Base-by-base conservation (phyloP, 2,888 invertebrate species). In the Rhyacophila evoluta region DNA sequence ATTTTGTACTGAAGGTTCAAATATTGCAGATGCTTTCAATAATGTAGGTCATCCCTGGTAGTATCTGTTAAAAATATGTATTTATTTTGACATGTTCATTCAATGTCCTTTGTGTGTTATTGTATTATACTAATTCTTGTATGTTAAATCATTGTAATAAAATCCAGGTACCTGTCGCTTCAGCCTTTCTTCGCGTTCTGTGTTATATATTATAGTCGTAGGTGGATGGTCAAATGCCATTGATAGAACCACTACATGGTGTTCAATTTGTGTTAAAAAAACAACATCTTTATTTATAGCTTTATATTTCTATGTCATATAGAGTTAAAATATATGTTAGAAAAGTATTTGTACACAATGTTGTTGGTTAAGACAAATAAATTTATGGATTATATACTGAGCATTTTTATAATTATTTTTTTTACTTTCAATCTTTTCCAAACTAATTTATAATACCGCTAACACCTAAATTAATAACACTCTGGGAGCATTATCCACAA, bases 211-310 rank as follows among this genome's bases (percentile, higher is more conserved):
- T 55, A 8, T 55, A 25, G 19, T 19, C 19, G 12, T 55, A 12
- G 41, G 8, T 39, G 6, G 15, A 15, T 12, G n/a, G 29, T 12
- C 19, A 6, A 19, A 15, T n/a, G 25, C 19, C 55, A 25, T 55
- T 25, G 2, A 55, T 55, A 19, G 19, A 55, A 55, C 69, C 69
- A 69, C 28, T 28, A 27, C 33, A 33, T 28, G 28, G 69, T 69
- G 69, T 69, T 33, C 36, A 82, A 77, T 82, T 82, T 78, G 80
- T 79, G 78, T 79, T 79, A 76, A 74, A 78, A 75, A 79, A 80
- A 79, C 69, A 77, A 79, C 75, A 69, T 73, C 69, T 76, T 76
- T 74, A 75, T 80, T 81, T 80, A 75, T 77, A 79, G 73, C 80
- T 74, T 82, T 80, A 82, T 78, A 74, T 79, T 79, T 74, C 74